A percentile compares a stretch with the other conserved stretches of the same genome.
These are phyloP conservation scores for Aplysia californica DNA, from an alignment of 1,140 invertebrate species.

Conservation along the genomic window DNA sequence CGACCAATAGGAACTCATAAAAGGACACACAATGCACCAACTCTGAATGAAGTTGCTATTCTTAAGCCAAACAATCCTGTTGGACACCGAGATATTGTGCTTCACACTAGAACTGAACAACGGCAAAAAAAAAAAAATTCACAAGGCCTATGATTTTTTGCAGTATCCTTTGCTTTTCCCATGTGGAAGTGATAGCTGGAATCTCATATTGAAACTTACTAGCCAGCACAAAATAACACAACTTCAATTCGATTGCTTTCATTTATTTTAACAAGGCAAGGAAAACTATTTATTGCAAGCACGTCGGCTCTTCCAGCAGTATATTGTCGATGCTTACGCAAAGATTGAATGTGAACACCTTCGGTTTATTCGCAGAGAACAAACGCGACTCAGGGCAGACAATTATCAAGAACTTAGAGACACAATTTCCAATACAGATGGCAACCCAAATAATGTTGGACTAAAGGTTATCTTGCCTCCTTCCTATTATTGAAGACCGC, in stretches of 20 bases:
- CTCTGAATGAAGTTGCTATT: background rate
- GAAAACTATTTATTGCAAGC: background rate
- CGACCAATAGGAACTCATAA: background rate
- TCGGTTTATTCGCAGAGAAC: background rate
- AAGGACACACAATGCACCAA: background rate
- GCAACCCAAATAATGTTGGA: slow-evolving; percentile 46
- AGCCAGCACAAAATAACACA: background rate
- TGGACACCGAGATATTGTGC: no score
- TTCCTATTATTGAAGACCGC: slow-evolving; percentile 60
- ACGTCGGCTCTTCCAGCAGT: background rate
- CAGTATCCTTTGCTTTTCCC: background rate
- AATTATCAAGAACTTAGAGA: slow-evolving; percentile 45
- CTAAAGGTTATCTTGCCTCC: slow-evolving; percentile 66
- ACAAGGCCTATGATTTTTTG: background rate
- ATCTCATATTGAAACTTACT: background rate
- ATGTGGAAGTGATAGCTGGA: background rate
- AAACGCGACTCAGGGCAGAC: slow-evolving; percentile 34
- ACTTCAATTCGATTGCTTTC: background rate
- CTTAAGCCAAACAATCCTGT: no score
- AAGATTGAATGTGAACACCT: background rate
- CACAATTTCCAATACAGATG: slow-evolving; percentile 28
- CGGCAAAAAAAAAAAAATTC: background rate
- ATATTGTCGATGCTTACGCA: background rate
- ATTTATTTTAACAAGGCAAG: background rate
- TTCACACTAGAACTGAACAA: background rate